phyloP scores from a whole-genome alignment of 2,888 invertebrate species.

The Chrysopilus asiliformis region DNA sequence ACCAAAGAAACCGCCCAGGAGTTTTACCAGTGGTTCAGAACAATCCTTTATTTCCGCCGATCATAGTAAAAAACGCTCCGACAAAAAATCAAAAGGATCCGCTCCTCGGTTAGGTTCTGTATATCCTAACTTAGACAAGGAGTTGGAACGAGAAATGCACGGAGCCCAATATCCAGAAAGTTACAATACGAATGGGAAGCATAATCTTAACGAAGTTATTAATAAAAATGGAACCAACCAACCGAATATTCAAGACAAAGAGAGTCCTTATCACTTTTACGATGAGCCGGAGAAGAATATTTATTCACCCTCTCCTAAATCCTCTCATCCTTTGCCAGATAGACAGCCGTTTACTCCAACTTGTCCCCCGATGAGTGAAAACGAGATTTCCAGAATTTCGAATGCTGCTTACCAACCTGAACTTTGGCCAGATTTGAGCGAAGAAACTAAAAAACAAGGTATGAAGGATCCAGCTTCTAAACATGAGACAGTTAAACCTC shows the following conservation, averaged over 20 bases:
- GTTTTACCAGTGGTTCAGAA: constrained; percentile 16
- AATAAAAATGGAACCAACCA: constrained; percentile 2
- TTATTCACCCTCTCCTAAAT: neutral
- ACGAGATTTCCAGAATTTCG: no score
- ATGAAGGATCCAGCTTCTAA: no score
- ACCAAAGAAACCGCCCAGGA: constrained; percentile 32
- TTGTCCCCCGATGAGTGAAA: constrained; percentile 5
- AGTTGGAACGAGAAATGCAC: no score
- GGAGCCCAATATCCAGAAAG: constrained; percentile 3
- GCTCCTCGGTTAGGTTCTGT: neutral
- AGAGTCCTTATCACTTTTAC: neutral
- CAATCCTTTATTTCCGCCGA: constrained; percentile 5
- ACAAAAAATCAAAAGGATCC: neutral
- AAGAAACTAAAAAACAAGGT: no score
- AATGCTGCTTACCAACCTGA: no score
- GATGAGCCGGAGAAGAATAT: neutral
- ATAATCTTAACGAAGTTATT: constrained; percentile 2
- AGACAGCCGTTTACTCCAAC: constrained; percentile 6
- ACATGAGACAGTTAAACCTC: no score
- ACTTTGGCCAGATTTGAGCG: no score
- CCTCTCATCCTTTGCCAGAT: constrained; percentile 1
- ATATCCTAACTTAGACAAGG: no score
- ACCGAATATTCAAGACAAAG: constrained; percentile 1
- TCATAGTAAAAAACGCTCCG: constrained; percentile 2
- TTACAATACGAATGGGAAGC: neutral